Evolutionary conservation across 2,888 invertebrate genomes (phyloP), one percentile per base, ranked within the genome.

Genomic region (Eristalis intricaria): DNA sequence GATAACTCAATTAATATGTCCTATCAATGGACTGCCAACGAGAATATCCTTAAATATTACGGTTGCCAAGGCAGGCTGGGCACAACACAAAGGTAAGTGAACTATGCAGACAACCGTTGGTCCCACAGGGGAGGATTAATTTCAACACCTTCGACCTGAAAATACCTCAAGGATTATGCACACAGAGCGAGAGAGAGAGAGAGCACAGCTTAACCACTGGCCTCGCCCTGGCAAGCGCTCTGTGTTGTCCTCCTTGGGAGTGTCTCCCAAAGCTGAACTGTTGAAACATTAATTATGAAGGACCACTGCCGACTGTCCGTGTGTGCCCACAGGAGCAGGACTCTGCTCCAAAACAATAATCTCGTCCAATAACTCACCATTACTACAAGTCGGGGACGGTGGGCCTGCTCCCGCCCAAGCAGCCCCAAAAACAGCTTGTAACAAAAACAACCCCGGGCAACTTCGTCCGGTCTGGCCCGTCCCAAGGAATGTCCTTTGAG

Each of bases 101-200:
- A 32, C 66, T 40, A 66, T 13, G 32, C 76, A 78, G 58, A 32
- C 23, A 63, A 3, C 4, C 63, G 11, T 56, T n/a, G 69, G 23
- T 61, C 65, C 70, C 70, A 38, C 22, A 66, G 66, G 66, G 61
- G 70, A 56, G 79, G 75, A 75, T 76, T 84, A 76, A 61, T 66
- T 75, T 40, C 75, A 79, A 71, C 75, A 79, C 79, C 79, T 84
- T 75, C 79, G n/a, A 70, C 38, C 69, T 61, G 60, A 61, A 84
- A 79, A 84, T 75, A 84, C 65, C 60, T 64, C 26, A 43, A 77
- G 63, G 63, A 64, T 38, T 77, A 63, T 56, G 32, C 8, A 77
- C 63, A 50, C 5, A 66, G 32, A 10, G 35, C 10, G n/a, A 19
- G 13, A 63, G 19, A 61, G 35, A 50, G 29, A 13, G n/a, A 26